These are phyloP conservation scores for Myotis lucifugus DNA, from an alignment of 2,113 vertebrate genomes.

Conservation along the genomic window DNA sequence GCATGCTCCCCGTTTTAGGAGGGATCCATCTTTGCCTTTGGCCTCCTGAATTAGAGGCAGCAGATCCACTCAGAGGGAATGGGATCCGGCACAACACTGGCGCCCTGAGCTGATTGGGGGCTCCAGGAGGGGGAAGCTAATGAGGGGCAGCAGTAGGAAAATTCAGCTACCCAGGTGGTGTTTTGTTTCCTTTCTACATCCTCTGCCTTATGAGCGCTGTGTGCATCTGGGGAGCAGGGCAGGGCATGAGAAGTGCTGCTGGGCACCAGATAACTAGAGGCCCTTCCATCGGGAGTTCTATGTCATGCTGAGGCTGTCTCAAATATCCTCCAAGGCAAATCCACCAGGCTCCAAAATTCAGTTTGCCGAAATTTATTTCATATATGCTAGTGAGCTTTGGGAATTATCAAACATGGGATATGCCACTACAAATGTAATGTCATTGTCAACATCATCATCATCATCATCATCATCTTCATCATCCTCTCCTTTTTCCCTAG, in stretches of 20 bases:
- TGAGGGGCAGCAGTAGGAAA: conserved; percentile 2
- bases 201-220: neutral
- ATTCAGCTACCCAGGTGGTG: neutral
- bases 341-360: neutral
- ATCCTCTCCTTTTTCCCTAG: neutral
- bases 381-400: neutral
- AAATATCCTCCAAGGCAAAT: neutral
- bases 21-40: conserved; percentile 24
- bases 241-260: neutral
- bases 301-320: neutral
- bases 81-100: neutral
- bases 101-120: neutral
- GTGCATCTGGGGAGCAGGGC: neutral
- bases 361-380: neutral
- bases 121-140: neutral
- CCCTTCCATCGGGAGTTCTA: neutral
- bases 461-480: neutral
- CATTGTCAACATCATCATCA: too few relatives aligned
- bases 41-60: neutral
- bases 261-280: neutral
- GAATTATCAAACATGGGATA: neutral
- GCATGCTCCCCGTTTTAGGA: neutral
- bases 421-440: neutral
- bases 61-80: neutral
- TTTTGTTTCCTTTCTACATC: conserved; percentile 28